phyloP scores from a whole-genome alignment of 2,888 invertebrate species.

The Sphaerophoria taeniata region DNA sequence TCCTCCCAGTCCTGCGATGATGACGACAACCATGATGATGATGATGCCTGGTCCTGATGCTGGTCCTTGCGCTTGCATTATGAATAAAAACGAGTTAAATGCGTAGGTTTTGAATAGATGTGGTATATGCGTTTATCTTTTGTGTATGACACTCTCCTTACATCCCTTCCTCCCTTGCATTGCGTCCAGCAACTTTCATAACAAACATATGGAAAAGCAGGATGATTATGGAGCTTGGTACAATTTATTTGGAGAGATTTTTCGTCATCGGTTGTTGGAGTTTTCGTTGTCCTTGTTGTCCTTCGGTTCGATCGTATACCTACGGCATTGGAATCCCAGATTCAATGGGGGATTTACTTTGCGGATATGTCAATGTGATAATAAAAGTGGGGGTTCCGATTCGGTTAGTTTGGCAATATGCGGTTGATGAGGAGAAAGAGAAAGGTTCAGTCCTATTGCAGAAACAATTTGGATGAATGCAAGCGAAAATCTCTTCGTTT shows the following conservation, averaged over 20 bases:
- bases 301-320: too few relatives aligned
- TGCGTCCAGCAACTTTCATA: too few relatives aligned
- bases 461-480: slow-evolving; percentile 20
- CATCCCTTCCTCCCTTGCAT: neutral
- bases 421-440: neutral
- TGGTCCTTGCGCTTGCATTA: neutral
- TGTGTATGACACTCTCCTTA: slow-evolving; percentile 3
- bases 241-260: slow-evolving; percentile 61
- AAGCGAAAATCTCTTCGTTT: slow-evolving; percentile 22
- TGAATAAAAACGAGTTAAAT: slow-evolving; percentile 37
- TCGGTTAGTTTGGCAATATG: neutral
- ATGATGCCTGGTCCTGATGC: neutral
- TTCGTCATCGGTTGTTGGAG: slow-evolving; percentile 28
- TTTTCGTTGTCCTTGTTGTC: slow-evolving; percentile 20
- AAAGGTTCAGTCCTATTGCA: too few relatives aligned
- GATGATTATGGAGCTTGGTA: slow-evolving; percentile 41
- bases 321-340: slow-evolving; percentile 52
- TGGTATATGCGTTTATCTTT: slow-evolving; percentile 25
- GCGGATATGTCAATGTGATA: slow-evolving; percentile 65
- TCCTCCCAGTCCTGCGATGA: neutral
- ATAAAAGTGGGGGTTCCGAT: slow-evolving; percentile 28
- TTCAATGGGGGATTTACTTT: slow-evolving; percentile 71
- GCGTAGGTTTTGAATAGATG: slow-evolving; percentile 30
- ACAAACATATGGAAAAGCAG: slow-evolving; percentile 16
- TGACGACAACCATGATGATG: neutral